A percentile compares a stretch with the other conserved stretches of the same genome.
Conservation (phyloP, 2,888 invertebrate species). For the Dolichopus griseipennis region DNA sequence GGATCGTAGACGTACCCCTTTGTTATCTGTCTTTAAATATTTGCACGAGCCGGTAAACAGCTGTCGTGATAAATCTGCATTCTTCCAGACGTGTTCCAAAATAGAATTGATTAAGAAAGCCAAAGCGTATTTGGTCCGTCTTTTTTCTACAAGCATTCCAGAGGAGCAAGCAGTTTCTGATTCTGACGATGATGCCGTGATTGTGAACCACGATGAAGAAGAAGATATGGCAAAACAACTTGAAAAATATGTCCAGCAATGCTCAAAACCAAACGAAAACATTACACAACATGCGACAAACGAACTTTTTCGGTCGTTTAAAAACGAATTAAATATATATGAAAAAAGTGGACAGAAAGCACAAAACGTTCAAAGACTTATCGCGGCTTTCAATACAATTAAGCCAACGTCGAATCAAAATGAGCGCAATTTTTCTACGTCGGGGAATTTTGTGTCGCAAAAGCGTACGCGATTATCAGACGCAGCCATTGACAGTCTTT, state of each 20-base stretch:
- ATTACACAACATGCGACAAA: not conserved
- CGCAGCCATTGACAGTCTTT: not conserved
- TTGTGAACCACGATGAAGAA: not conserved
- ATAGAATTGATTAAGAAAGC: conserved; percentile 9
- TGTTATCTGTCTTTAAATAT: conserved; percentile 7
- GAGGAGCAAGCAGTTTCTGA: not conserved
- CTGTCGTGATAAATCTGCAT: conserved; percentile 9
- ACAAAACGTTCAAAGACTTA: too few species aligned
- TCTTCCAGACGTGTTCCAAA: conserved; percentile 7
- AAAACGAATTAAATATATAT: not conserved
- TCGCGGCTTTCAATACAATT: not conserved
- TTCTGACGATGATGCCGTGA: conserved; percentile 8
- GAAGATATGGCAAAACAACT: conserved; percentile 5
- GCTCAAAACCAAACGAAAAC: conserved; percentile 2
- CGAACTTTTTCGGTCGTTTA: not conserved
- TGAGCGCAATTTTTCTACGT: not conserved
- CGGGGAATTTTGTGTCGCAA: not conserved
- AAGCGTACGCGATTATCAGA: not conserved
- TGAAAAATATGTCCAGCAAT: not conserved
- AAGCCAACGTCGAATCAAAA: not conserved
- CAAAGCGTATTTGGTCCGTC: conserved; percentile 7
- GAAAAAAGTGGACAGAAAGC: too few species aligned
- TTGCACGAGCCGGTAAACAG: conserved; percentile 9
- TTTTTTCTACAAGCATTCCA: conserved; percentile 8
- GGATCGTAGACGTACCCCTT: conserved; percentile 5